These are phyloP conservation scores for Sciurus niger DNA, from an alignment of 2,113 vertebrate species.

Conservation along the genomic window DNA sequence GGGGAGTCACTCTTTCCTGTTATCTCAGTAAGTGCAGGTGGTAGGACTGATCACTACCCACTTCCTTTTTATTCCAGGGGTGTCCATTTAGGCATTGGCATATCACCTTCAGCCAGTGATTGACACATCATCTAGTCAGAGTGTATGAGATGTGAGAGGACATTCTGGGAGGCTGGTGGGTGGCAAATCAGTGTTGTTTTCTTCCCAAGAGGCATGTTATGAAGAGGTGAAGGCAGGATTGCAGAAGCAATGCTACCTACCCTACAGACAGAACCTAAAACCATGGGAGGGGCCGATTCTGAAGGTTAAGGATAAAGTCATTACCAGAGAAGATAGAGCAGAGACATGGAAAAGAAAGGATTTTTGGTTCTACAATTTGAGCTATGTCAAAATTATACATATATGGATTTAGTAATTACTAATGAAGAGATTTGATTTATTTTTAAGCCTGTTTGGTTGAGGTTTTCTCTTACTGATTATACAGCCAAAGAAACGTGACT, in stretches of 20 bases:
- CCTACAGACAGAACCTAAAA: background rate
- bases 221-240: background rate
- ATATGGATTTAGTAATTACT: background rate
- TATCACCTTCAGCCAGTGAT: background rate
- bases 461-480: background rate
- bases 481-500: conserved; percentile 28
- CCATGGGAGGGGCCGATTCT: background rate
- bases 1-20: background rate
- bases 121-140: background rate
- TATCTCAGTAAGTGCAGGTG: background rate
- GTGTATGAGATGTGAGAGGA: background rate
- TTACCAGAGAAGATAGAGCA: background rate
- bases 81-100: background rate
- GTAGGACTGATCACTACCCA: background rate
- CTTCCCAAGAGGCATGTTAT: background rate
- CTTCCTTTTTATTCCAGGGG: background rate
- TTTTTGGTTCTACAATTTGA: background rate
- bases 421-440: background rate
- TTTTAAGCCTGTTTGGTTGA: conserved; percentile 14
- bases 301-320: background rate
- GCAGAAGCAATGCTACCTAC: background rate
- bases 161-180: background rate
- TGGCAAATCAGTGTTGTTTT: background rate
- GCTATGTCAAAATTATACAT: background rate
- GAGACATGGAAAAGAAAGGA: background rate